These are phyloP conservation scores for Hippasteria phrygiana DNA, from an alignment of 53 echinoderm and acorn worm genomes.

Conservation along the genomic window DNA sequence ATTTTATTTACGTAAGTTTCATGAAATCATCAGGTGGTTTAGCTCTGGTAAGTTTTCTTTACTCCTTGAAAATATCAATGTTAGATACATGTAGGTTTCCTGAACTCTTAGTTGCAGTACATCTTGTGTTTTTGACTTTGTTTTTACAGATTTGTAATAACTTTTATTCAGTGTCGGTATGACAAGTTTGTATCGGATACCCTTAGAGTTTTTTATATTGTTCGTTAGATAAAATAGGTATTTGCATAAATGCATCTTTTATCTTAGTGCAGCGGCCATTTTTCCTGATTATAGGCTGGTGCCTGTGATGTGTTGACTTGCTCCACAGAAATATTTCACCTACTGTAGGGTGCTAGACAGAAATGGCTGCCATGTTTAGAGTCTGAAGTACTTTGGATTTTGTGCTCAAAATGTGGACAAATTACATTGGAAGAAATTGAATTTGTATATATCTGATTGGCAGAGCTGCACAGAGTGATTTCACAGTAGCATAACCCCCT, in stretches of 20 bases:
- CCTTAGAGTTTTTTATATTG: slow-evolving; percentile 42
- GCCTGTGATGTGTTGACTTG: slow-evolving; percentile 5
- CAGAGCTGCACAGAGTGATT: neutral
- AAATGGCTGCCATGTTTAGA: neutral
- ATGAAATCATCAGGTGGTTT: neutral
- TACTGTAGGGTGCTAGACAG: neutral
- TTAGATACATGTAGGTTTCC: neutral
- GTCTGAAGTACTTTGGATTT: neutral
- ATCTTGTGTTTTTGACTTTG: slow-evolving; percentile 33
- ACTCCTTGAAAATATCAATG: neutral
- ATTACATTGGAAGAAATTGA: neutral
- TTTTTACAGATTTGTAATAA: slow-evolving; percentile 57
- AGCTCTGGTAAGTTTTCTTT: neutral
- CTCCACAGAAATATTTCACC: neutral
- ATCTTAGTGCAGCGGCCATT: neutral
- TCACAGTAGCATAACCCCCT: neutral
- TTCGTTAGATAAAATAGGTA: slow-evolving; percentile 35
- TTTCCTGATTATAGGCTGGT: neutral
- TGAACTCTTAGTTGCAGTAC: neutral
- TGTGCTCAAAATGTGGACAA: neutral
- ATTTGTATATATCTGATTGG: slow-evolving; percentile 13
- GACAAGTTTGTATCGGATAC: slow-evolving; percentile 22
- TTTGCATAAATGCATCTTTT: neutral
- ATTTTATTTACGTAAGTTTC: no score
- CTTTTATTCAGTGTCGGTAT: slow-evolving; percentile 40